Percentiles rank a stretch among this genome's conserved stretches.
Evolutionary conservation across 2,113 vertebrate species (phyloP).

Genomic region (Mugil cephalus): DNA sequence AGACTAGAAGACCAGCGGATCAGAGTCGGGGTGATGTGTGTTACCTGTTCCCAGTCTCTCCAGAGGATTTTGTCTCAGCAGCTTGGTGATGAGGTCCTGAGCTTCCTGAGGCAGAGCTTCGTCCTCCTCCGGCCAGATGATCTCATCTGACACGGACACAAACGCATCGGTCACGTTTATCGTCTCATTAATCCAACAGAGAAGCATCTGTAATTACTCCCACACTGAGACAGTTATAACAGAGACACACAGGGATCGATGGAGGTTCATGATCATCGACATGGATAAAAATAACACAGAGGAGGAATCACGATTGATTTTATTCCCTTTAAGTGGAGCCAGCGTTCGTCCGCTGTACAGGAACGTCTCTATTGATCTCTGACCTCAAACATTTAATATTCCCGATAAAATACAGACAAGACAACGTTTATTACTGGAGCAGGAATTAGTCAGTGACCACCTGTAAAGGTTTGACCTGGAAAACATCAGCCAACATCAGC

Average conservation of each 20-base stretch:
- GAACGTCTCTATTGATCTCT: too few relatives aligned
- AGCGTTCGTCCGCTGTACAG: background rate
- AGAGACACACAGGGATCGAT: constrained; percentile 9
- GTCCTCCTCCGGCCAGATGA: constrained; percentile 96
- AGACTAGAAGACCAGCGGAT: too few relatives aligned
- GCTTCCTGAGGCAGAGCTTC: constrained; percentile 94
- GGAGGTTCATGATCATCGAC: constrained; percentile 36
- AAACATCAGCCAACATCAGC: too few relatives aligned
- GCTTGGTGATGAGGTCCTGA: constrained; percentile 94
- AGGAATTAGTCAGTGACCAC: too few relatives aligned
- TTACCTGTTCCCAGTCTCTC: constrained; percentile 96
- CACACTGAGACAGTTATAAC: constrained; percentile 17
- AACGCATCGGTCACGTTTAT: background rate
- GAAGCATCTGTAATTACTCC: too few relatives aligned
- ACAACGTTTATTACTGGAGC: too few relatives aligned
- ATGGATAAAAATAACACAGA: background rate
- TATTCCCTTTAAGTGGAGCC: background rate
- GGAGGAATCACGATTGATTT: constrained; percentile 20
- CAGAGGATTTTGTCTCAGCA: constrained; percentile 94
- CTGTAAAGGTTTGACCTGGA: too few relatives aligned
- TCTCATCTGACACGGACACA: constrained; percentile 87
- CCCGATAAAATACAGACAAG: background rate
- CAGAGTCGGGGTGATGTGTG: background rate
- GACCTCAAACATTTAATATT: constrained; percentile 4
- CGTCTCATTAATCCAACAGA: too few relatives aligned